Evolutionary conservation across 2,113 vertebrate genomes (phyloP).

Genomic region (Neotoma lepida): DNA sequence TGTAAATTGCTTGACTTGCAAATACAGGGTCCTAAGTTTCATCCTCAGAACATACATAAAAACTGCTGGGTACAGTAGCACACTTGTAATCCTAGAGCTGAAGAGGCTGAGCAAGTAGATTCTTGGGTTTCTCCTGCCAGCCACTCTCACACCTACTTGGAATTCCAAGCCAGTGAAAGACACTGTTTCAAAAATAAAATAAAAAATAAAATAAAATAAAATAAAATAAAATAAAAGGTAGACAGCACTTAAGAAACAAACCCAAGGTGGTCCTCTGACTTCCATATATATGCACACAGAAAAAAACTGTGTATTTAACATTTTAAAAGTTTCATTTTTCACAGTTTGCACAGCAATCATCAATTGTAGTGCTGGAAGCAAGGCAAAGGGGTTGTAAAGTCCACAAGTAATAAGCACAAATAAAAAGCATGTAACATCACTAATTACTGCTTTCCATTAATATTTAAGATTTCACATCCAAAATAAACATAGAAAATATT

Average conservation of each 20-base stretch:
- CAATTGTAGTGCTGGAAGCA: neutral
- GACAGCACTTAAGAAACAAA: neutral
- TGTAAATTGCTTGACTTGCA: neutral
- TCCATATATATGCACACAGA: neutral
- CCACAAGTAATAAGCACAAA: slow-evolving; percentile 43
- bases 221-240: neutral
- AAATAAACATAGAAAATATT: neutral
- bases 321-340: neutral
- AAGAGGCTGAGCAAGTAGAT: neutral
- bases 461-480: neutral
- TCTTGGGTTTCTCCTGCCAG: neutral
- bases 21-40: neutral
- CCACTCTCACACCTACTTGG: neutral
- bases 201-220: neutral
- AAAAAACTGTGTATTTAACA: neutral
- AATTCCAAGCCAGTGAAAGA: neutral
- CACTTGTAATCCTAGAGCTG: neutral
- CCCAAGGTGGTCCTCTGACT: neutral
- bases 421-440: neutral
- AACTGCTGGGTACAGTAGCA: neutral
- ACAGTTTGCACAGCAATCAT: neutral
- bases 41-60: neutral
- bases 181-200: neutral
- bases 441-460: slow-evolving; percentile 23
- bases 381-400: neutral